Base-by-base conservation (phyloP, 1,140 invertebrate genomes). In the Drosophila kepulauana region DNA sequence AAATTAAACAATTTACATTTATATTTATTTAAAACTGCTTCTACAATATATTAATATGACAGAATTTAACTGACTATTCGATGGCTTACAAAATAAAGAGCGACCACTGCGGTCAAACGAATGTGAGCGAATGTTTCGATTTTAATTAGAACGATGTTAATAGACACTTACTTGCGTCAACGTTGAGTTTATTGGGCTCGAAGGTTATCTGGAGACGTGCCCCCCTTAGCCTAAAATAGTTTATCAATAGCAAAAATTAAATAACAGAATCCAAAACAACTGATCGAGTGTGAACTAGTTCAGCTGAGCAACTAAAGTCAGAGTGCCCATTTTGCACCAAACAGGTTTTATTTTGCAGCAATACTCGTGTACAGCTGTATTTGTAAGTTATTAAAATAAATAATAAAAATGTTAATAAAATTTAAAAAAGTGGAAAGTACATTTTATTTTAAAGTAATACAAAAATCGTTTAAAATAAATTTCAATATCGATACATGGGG, bases 181-280 rank as follows among this genome's bases (percentile, higher is more conserved):
- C 61, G 54, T 66, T 80, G 57, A 73, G 59, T 79, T 79, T 68
- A 80, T 88, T 75, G 57, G 15, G 56, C 41, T 49, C 71, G 66
- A 70, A 74, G 84, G 84, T 88, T 87, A 88, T 88, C 84, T 78
- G 74, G 61, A 72, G 52, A 38, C 35, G 64, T 57, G 76, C 80
- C 70, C 77, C 72, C 58, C 49, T 41, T 46, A 35, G 35, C 49
- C 49, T 8, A 28, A 48, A 57, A 71, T 73, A 77, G 75, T 87
- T 87, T 77, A 79, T 87, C 68, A 87, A 88, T 73, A 41, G 41
- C 11, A 43, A 5, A 48, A 69, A 74, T 74, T 88, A 82, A 87
- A 73, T 88, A 87, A 87, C 77, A 79, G 51, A 28, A 56, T 56
- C 58, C 51, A 78, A 77, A 78, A 65, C 33, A 43, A 76, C 41